phyloP scores from a whole-genome alignment of 2,888 invertebrate species.

The Folsomia manolachei region DNA sequence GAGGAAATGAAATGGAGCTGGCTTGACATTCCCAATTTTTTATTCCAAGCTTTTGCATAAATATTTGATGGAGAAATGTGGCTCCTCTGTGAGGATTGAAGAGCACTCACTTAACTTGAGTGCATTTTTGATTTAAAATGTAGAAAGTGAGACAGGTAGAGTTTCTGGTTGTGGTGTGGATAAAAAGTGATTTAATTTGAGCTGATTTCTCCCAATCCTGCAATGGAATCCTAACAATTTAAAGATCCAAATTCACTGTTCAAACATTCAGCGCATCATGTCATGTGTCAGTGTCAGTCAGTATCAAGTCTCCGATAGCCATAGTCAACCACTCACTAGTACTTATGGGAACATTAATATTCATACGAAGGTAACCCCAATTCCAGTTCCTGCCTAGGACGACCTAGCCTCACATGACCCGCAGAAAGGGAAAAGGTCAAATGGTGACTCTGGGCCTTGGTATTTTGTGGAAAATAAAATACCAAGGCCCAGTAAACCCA shows the following conservation, averaged over 20 bases:
- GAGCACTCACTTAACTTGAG: slow-evolving; percentile 1
- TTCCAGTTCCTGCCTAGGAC: too few relatives aligned
- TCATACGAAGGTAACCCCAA: too few relatives aligned
- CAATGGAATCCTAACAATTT: background rate
- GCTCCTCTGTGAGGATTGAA: background rate
- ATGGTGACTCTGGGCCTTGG: too few relatives aligned
- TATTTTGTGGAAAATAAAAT: background rate
- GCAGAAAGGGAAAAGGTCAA: too few relatives aligned
- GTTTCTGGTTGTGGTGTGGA: background rate
- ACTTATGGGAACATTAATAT: background rate
- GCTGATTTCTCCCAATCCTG: background rate
- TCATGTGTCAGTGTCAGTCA: slow-evolving; percentile 2
- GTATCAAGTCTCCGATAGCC: background rate
- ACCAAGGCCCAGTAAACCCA: background rate
- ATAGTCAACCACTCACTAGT: background rate
- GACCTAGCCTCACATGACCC: too few relatives aligned
- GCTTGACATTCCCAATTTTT: slow-evolving; percentile 6
- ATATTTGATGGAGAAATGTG: background rate
- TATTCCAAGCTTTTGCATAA: background rate
- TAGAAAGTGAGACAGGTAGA: slow-evolving; percentile 1
- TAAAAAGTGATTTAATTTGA: slow-evolving; percentile 10
- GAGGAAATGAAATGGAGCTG: background rate
- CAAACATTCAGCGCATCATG: slow-evolving; percentile 3
- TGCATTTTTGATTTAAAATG: background rate
- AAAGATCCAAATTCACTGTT: background rate